Evolutionary conservation across 2,888 invertebrate species (phyloP).

Genomic region (Oxyteleia sp.): DNA sequence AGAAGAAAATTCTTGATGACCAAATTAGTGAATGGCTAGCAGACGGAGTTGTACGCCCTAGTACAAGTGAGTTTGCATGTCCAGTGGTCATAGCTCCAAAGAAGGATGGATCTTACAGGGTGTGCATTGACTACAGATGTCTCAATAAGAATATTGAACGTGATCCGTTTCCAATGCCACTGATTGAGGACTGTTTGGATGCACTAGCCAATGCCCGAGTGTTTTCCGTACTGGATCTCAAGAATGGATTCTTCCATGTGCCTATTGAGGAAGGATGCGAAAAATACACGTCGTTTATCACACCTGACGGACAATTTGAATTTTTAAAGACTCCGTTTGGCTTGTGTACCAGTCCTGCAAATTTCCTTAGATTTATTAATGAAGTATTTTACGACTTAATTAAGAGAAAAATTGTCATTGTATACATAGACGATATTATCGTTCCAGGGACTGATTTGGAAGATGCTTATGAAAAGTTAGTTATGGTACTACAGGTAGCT

Average conservation of each 20-base stretch:
- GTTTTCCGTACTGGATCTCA: too few relatives aligned
- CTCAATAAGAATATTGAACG: background rate
- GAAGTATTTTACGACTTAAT: constrained; percentile 15
- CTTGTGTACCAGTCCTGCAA: constrained; percentile 2
- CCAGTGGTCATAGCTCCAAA: constrained; percentile 51
- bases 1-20: constrained; percentile 75
- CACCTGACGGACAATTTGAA: background rate
- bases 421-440: too few relatives aligned
- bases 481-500: too few relatives aligned
- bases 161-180: background rate
- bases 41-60: constrained; percentile 76
- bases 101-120: background rate
- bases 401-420: too few relatives aligned
- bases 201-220: too few relatives aligned
- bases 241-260: constrained; percentile 64
- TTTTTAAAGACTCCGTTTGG: background rate
- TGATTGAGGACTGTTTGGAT: background rate
- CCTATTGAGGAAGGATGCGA: too few relatives aligned
- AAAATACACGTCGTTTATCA: too few relatives aligned
- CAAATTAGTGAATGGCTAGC: constrained; percentile 80
- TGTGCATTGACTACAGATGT: constrained; percentile 1
- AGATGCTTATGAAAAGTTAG: too few relatives aligned
- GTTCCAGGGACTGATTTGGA: too few relatives aligned
- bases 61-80: constrained; percentile 79
- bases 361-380: constrained; percentile 44